Evolutionary conservation across 2,797 vertebrate species (phyloP).

Genomic region (Poecilia picta): DNA sequence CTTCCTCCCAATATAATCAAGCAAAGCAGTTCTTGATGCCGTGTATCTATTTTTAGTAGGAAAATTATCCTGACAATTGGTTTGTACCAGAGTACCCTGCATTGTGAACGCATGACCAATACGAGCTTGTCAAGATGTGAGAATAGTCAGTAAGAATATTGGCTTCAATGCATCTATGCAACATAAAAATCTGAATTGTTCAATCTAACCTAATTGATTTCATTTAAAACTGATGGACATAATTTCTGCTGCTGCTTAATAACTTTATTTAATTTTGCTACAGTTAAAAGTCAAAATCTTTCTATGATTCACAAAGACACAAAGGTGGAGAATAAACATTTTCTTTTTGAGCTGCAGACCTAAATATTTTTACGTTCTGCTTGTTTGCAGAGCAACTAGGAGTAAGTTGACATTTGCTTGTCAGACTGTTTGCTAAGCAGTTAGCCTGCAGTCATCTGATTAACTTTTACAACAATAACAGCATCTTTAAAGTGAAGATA

Average conservation of each 20-base stretch:
- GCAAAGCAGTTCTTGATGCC: slow-evolving; percentile 62
- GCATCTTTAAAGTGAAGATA: not conserved
- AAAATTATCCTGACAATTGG: slow-evolving; percentile 43
- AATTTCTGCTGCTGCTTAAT: not conserved
- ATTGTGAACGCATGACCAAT: slow-evolving; percentile 26
- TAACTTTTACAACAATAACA: not conserved
- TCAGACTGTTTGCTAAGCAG: not conserved
- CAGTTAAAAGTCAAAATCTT: not conserved
- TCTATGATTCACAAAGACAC: not conserved
- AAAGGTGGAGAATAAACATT: not conserved
- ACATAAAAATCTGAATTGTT: not conserved
- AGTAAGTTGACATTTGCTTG: not conserved
- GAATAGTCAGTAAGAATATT: not conserved
- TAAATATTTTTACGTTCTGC: not conserved
- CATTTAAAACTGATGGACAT: not conserved
- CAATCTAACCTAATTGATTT: not conserved
- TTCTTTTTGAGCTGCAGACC: not conserved
- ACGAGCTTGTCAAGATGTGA: not conserved
- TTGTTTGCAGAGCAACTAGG: not conserved
- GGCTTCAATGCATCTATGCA: not conserved
- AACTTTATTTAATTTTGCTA: too few relatives aligned
- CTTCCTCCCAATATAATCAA: slow-evolving; percentile 59
- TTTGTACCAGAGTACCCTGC: slow-evolving; percentile 15
- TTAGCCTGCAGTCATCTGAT: not conserved
- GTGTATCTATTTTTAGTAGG: slow-evolving; percentile 48